A percentile compares a stretch with the other conserved stretches of the same genome.
Conservation (phyloP, 2,113 vertebrate species). For the Scytalopus superciliaris region DNA sequence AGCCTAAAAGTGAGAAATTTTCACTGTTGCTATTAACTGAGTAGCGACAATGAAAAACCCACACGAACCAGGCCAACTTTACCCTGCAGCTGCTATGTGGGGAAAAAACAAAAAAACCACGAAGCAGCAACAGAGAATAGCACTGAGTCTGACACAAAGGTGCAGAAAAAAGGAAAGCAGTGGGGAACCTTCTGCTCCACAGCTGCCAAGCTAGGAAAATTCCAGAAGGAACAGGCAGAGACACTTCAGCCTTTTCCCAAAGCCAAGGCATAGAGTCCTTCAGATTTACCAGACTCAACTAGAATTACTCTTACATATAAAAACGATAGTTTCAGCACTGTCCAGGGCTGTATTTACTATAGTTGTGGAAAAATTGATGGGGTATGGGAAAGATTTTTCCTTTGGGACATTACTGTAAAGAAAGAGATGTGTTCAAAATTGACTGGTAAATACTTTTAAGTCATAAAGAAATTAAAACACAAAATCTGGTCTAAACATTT, state of each 20-base stretch:
- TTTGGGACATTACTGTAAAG: not conserved
- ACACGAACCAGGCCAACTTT: not conserved
- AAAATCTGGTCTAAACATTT: not conserved
- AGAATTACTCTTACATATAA: not conserved
- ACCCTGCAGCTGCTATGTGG: not conserved
- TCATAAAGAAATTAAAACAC: slow-evolving; percentile 20
- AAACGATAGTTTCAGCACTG: not conserved
- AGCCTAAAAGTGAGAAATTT: not conserved
- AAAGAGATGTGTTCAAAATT: not conserved
- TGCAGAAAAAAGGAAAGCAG: not conserved
- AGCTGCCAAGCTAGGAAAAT: not conserved
- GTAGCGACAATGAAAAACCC: not conserved
- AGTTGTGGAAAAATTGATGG: not conserved
- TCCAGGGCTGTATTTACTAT: not conserved
- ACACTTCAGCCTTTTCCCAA: not conserved
- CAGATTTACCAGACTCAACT: not conserved
- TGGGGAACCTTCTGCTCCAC: not conserved
- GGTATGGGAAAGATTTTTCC: not conserved
- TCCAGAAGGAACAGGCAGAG: not conserved
- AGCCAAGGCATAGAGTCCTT: not conserved
- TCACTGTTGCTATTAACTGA: not conserved
- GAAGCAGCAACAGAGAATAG: not conserved
- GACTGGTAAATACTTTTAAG: not conserved
- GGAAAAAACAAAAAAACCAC: too few species aligned
- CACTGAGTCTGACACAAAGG: not conserved